A percentile compares a stretch with the other conserved stretches of the same genome.
phyloP scores from a whole-genome alignment of 2,888 invertebrate genomes.

The Mycalesis mineus region DNA sequence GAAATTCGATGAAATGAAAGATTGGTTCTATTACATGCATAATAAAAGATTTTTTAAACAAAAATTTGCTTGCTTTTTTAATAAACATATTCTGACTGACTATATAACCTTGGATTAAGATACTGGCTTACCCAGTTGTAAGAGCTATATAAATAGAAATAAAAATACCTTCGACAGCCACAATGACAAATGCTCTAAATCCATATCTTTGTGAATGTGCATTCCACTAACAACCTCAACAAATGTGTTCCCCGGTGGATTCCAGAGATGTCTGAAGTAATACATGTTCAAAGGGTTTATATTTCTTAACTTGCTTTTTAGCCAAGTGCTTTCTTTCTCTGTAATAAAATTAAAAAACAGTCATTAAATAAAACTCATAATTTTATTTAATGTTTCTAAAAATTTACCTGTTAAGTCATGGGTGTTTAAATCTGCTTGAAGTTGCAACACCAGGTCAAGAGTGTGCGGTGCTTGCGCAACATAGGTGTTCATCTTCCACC shows the following conservation, averaged over 20 bases:
- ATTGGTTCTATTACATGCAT: no score
- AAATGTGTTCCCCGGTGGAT: constrained; percentile 48
- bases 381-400: background rate
- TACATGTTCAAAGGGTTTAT: constrained; percentile 60
- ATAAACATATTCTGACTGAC: no score
- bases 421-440: constrained; percentile 52
- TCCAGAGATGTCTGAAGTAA: constrained; percentile 62
- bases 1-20: no score
- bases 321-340: constrained; percentile 64
- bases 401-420: constrained; percentile 33
- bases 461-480: constrained; percentile 40
- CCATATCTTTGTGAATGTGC: constrained; percentile 37
- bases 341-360: no score
- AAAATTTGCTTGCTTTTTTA: no score
- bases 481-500: constrained; percentile 59
- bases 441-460: constrained; percentile 46
- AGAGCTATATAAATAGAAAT: background rate
- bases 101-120: no score
- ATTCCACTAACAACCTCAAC: constrained; percentile 51
- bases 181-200: constrained; percentile 41
- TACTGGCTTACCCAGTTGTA: no score
- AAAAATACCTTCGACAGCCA: constrained; percentile 51
- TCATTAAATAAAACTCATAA: no score
- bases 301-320: constrained; percentile 52
- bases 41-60: no score